These are phyloP conservation scores for Parochlus steinenii DNA, from an alignment of 2,888 invertebrate species.

Conservation along the genomic window DNA sequence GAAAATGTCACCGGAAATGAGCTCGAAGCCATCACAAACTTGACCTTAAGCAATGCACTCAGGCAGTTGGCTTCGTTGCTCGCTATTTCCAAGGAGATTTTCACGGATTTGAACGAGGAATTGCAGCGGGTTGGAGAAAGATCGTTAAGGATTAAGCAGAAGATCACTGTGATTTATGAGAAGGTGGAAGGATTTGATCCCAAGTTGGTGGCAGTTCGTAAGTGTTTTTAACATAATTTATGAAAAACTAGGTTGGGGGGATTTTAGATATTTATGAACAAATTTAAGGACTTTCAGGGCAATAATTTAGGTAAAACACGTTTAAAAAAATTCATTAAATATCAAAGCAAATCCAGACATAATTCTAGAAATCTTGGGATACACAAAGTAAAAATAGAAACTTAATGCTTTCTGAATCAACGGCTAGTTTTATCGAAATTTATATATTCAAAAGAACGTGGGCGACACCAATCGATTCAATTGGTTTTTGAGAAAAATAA, in stretches of 20 bases:
- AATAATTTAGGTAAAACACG: no score
- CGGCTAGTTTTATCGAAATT: no score
- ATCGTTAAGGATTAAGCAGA: conserved; percentile 49
- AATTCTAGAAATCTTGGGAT: no score
- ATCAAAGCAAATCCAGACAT: no score
- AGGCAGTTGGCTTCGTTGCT: conserved; percentile 74
- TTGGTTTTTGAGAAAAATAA: no score
- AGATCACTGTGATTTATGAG: conserved; percentile 52
- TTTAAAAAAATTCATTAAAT: no score
- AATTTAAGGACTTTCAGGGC: no score
- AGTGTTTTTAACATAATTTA: conserved; percentile 36
- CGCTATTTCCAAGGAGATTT: conserved; percentile 69
- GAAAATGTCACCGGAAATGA: conserved; percentile 52
- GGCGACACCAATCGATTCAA: no score
- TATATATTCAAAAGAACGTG: no score
- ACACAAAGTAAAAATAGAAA: no score
- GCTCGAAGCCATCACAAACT: conserved; percentile 73
- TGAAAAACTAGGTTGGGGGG: conserved; percentile 3
- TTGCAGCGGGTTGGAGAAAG: conserved; percentile 57
- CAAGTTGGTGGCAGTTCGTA: conserved; percentile 84
- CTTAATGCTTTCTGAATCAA: no score
- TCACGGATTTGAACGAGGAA: conserved; percentile 61
- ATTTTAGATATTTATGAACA: no score
- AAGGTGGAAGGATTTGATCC: conserved; percentile 63
- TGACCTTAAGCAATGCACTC: conserved; percentile 68